Evolutionary conservation across 2,113 vertebrate species (phyloP), one percentile per base, ranked within the genome.

Genomic region (Takifugu flavidus): DNA sequence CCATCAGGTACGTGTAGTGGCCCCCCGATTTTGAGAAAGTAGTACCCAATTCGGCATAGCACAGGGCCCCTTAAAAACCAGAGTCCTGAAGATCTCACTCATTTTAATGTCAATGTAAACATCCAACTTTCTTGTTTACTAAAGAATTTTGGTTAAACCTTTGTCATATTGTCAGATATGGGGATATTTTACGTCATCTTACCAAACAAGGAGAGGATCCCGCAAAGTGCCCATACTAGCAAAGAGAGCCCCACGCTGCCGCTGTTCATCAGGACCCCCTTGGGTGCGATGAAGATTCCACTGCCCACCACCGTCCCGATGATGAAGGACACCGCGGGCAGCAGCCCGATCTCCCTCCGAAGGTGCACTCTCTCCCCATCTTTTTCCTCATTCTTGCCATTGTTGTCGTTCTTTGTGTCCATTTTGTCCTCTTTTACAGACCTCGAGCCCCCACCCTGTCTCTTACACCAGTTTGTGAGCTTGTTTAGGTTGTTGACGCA

Each of bases 271-370:
- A 95, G 77, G 0, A 96, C 93, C 3, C 94, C 94, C 78, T 94
- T 95, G 1, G 94, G 94, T 10, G 94, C 93, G 45, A 96, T 94
- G 43, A 96, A 96, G 84, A 96, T 96, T 44, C 94, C 94, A 0
- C 94, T 95, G 77, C 94, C 94, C 72, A 96, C 90, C 88, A 96
- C 91, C 3, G 91, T 91, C 46, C 94, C 94, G 0, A 94, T 84
- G 72, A 95, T 87, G 29, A 96, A 88, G 0, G 86, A 92, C 65
- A 89, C 81, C 11, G 92, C 91, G 1, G 92, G 63, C 75, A 93
- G 68, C 71, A 94, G 77, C 56, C 90, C 88, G 7, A 95, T 93
- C 57, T 89, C 87, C 44, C 91, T 91, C 73, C 87, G 53, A 0
- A 88, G 80, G 26, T 59, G 74, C 49, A 86, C 82, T 62, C 15